Percentiles rank a stretch among this genome's conserved stretches.
Conservation (phyloP, 2,113 vertebrate species). For the Lophochroa leadbeateri region DNA sequence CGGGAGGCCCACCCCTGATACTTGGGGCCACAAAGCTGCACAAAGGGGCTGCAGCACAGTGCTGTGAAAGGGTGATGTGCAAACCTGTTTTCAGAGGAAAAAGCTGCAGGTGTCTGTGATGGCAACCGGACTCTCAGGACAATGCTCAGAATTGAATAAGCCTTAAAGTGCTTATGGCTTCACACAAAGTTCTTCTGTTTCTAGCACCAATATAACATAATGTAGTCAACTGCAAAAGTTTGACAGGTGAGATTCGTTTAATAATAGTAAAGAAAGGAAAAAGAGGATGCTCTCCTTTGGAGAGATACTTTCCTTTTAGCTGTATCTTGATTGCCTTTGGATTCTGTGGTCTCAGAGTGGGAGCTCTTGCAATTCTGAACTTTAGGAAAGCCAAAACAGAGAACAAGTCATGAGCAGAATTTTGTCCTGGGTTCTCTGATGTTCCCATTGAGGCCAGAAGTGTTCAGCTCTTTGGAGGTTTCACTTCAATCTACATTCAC, state of each 20-base stretch:
- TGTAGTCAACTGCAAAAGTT: not conserved
- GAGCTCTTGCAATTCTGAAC: not conserved
- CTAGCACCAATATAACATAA: not conserved
- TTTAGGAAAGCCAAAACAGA: not conserved
- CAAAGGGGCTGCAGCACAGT: not conserved
- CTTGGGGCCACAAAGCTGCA: not conserved
- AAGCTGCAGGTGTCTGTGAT: not conserved
- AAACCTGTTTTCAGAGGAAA: not conserved
- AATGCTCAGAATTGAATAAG: not conserved
- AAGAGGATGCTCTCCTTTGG: not conserved
- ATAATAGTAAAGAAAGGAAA: not conserved
- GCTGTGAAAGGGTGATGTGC: not conserved
- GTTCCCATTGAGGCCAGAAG: accelerated
- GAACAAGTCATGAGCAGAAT: not conserved
- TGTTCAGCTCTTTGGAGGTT: not conserved
- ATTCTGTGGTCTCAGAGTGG: not conserved
- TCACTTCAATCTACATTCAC: not conserved
- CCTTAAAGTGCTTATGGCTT: not conserved
- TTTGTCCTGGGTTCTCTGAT: not conserved
- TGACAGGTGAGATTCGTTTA: not conserved
- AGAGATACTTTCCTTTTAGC: not conserved
- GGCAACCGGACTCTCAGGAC: not conserved
- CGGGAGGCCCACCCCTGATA: not conserved
- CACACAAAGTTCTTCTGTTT: not conserved
- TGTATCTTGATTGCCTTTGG: not conserved